Evolutionary conservation across 2,113 vertebrate genomes (phyloP), one percentile per base, ranked within the genome.

Genomic region (Thalassoma bifasciatum): DNA sequence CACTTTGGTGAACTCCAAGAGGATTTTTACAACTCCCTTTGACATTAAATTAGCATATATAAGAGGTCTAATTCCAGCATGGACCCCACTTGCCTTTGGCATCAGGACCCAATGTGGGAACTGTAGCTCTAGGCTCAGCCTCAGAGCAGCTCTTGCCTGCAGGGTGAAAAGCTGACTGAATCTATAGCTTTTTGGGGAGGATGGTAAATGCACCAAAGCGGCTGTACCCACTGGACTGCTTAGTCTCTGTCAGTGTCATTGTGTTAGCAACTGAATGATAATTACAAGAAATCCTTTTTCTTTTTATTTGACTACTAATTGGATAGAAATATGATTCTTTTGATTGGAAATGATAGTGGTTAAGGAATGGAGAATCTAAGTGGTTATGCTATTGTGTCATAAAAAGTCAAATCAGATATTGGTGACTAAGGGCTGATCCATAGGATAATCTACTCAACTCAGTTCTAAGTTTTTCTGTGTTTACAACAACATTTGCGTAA

Each of bases 31-130:
- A 60, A 42, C 59, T 67, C 40, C 14, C 44, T 30, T 1, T 64
- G 70, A 67, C 23, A 19, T 7, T 22, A 23, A 54, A 60, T 67
- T 59, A 51, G 60, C 59, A 69, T 65, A 37, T 10, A 64, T 21
- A 67, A 53, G 49, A 52, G 37, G 19, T 66, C 1, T 9, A 19
- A 50, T 17, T 62, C 34, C 24, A 3, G 23, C 42, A 16, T 23
- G 16, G 52, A 24, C 47, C 26, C 26, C 17, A 26, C 40, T 44
- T 23, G n/a, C 40, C 50, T 37, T 38, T 57, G 13, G 34, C 49
- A 53, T 68, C 13, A 46, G 3, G 46, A 71, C 47, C 37, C 14
- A 24, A 22, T 44, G 12, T 16, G 2, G 22, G n/a, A 49, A 38
- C 23, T 52, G 40, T 61, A 76, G 54, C 47, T 71, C 44, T 34